Evolutionary conservation across 30 jellyfish, hydroid and myxozoan species (phyloP).

Genomic region (Nemopilema nomurai): DNA sequence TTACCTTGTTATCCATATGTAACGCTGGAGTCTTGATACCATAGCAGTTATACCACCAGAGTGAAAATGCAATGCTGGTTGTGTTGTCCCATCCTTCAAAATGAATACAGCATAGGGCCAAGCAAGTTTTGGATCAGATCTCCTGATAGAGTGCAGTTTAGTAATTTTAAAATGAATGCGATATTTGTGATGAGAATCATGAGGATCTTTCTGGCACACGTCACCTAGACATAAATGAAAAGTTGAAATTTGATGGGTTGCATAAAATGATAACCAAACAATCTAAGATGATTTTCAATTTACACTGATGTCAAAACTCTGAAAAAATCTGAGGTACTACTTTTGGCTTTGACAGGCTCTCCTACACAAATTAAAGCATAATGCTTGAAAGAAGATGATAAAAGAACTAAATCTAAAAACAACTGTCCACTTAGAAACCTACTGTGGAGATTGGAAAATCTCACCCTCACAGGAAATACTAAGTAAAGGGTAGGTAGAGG

Average conservation of each 20-base stretch:
- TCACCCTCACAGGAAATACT: no score
- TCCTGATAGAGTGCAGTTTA: conserved; percentile 72
- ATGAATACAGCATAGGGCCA: conserved; percentile 95
- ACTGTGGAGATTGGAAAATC: no score
- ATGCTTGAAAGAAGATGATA: no score
- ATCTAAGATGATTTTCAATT: no score
- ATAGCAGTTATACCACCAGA: conserved; percentile 80
- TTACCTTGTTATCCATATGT: conserved; percentile 88
- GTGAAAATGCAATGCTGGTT: conserved; percentile 96
- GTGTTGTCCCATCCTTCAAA: conserved; percentile 81
- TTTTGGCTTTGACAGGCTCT: no score
- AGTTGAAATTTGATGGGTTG: neutral
- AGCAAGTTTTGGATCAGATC: conserved; percentile 90
- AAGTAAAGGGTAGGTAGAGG: no score
- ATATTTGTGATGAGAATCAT: conserved; percentile 9
- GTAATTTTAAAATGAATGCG: conserved; percentile 65
- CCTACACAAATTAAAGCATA: no score
- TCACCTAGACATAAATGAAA: neutral
- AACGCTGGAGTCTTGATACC: conserved; percentile 77
- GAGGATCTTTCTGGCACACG: neutral
- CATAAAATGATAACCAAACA: no score
- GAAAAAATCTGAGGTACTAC: no score
- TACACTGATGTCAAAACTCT: no score
- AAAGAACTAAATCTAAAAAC: no score
- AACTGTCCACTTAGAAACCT: no score